phyloP scores from a whole-genome alignment of 2,797 vertebrate species.

The Enteromius trimaculatus region DNA sequence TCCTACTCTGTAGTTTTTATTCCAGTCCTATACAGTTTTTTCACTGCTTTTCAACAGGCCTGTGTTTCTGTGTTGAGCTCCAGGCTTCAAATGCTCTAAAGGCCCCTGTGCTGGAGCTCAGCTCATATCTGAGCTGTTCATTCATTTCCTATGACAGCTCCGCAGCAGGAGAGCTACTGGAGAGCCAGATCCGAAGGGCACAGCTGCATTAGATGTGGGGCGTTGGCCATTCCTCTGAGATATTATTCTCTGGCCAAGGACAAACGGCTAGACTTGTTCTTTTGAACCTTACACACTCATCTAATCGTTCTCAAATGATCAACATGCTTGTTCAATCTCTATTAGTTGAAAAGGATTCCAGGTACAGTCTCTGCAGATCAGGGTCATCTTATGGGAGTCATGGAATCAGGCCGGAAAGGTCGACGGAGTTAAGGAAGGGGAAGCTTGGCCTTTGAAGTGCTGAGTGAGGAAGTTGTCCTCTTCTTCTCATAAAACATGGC shows the following conservation, averaged over 20 bases:
- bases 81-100: conserved; percentile 46
- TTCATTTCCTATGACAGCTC: conserved; percentile 34
- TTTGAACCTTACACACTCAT: conserved; percentile 6
- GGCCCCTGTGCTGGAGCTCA: conserved; percentile 13
- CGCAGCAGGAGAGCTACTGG: conserved; percentile 14
- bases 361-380: background rate
- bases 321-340: background rate
- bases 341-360: conserved; percentile 8
- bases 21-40: conserved; percentile 1
- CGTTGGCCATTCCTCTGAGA: background rate
- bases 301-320: background rate
- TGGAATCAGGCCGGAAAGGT: background rate
- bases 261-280: conserved; percentile 5
- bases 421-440: background rate
- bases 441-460: conserved; percentile 33
- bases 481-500: conserved; percentile 57
- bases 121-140: conserved; percentile 16
- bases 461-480: conserved; percentile 49
- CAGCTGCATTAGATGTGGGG: background rate
- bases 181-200: background rate
- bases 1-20: conserved; percentile 29
- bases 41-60: conserved; percentile 43
- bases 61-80: conserved; percentile 65
- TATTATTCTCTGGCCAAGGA: background rate
- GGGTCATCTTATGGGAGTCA: background rate